Conservation (phyloP, 1,140 invertebrate genomes). For the Hycleus phaleratus region DNA sequence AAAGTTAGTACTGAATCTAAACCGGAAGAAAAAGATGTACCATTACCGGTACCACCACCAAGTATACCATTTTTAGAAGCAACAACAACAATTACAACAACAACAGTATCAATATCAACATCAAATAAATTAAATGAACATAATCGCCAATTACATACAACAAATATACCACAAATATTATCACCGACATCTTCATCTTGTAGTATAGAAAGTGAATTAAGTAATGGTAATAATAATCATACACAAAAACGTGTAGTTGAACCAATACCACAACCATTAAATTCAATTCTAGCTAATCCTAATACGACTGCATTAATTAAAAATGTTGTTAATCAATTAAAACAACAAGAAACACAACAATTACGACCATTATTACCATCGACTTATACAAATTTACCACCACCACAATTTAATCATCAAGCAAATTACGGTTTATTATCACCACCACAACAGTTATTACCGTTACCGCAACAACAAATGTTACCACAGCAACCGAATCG, state of each 20-base stretch:
- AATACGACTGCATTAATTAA: constrained; percentile 15
- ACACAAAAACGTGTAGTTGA: no score
- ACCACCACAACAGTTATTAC: no score
- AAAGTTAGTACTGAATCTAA: constrained; percentile 11
- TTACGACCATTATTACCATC: neutral
- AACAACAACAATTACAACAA: neutral
- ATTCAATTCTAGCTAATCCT: constrained; percentile 13
- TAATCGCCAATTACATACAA: neutral
- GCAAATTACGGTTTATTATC: no score
- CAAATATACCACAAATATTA: neutral
- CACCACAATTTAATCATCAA: neutral
- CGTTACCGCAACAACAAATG: no score
- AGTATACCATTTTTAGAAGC: constrained; percentile 6
- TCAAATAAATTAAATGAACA: no score
- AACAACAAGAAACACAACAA: neutral
- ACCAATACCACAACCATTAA: neutral
- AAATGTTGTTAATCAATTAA: constrained; percentile 14
- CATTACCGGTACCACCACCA: constrained; percentile 22
- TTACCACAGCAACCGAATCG: no score
- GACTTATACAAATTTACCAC: neutral
- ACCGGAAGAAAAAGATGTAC: constrained; percentile 21
- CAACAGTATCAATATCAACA: no score
- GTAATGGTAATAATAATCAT: no score
- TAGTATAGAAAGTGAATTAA: no score
- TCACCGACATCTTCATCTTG: neutral